phyloP scores from a whole-genome alignment of 2,113 vertebrate species.

The Colinus virginianus region DNA sequence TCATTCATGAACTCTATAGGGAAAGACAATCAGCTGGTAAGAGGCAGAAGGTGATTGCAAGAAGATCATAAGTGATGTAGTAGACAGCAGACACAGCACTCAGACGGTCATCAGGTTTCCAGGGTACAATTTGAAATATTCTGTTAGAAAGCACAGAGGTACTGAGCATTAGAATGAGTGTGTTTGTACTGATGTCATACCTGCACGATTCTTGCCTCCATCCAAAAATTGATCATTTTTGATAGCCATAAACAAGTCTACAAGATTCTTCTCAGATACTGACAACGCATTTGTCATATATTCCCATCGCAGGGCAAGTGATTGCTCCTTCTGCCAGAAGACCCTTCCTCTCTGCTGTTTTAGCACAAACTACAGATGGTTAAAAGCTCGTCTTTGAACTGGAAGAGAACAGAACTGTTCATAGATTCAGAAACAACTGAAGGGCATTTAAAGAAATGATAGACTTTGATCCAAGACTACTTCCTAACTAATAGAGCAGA shows the following conservation, averaged over 20 bases:
- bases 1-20: not conserved
- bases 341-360: not conserved
- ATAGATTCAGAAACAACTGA: not conserved
- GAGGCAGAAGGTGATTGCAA: not conserved
- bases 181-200: not conserved
- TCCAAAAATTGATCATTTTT: not conserved
- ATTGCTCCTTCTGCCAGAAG: not conserved
- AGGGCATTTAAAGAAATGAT: not conserved
- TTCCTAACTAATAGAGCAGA: not conserved
- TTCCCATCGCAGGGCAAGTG: not conserved
- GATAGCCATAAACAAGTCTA: not conserved
- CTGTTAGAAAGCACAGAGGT: not conserved
- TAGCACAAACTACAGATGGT: not conserved
- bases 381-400: not conserved
- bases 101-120: not conserved
- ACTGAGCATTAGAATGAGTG: not conserved
- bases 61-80: not conserved
- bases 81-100: not conserved
- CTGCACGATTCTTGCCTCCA: not conserved
- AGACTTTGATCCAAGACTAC: conserved; percentile 24
- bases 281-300: not conserved
- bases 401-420: not conserved
- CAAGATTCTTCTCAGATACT: not conserved
- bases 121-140: not conserved
- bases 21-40: not conserved